Conservation (phyloP, 2,888 invertebrate species). For the Diplolepis rosae region DNA sequence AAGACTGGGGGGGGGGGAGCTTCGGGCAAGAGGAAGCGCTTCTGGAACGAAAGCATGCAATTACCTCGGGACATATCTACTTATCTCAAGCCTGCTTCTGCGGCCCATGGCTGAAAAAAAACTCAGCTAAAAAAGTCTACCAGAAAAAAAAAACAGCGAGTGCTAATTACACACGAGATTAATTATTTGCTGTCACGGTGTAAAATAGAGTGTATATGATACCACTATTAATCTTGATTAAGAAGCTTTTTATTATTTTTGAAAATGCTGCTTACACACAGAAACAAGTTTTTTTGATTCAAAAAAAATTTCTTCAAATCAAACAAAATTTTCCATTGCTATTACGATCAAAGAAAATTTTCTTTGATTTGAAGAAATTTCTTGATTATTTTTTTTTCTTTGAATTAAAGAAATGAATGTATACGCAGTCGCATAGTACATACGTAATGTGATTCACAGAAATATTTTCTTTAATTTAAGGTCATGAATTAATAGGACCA, state of each 20-base stretch:
- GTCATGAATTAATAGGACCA: too few species aligned
- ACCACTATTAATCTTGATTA: constrained; percentile 3
- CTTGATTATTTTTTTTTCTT: too few species aligned
- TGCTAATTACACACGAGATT: constrained; percentile 28
- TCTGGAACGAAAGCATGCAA: constrained; percentile 42
- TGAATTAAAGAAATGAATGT: too few species aligned
- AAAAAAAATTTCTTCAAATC: too few species aligned
- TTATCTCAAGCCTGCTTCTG: constrained; percentile 38
- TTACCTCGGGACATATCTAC: constrained; percentile 43
- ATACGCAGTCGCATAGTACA: too few species aligned
- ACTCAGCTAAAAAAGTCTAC: constrained; percentile 13
- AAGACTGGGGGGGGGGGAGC: neutral
- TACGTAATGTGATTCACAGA: too few species aligned
- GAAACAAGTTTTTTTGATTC: too few species aligned
- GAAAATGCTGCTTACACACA: too few species aligned
- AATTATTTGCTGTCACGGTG: constrained; percentile 1
- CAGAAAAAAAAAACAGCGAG: constrained; percentile 5
- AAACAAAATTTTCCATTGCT: too few species aligned
- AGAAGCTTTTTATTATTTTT: neutral
- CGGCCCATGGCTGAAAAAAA: constrained; percentile 21
- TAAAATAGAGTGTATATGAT: neutral
- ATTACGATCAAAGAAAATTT: too few species aligned
- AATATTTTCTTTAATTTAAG: too few species aligned
- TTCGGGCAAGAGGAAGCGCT: constrained; percentile 42
- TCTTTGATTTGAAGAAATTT: too few species aligned